These are phyloP conservation scores for Carcharodon carcharias DNA, from an alignment of 2,797 vertebrate genomes.

Conservation along the genomic window DNA sequence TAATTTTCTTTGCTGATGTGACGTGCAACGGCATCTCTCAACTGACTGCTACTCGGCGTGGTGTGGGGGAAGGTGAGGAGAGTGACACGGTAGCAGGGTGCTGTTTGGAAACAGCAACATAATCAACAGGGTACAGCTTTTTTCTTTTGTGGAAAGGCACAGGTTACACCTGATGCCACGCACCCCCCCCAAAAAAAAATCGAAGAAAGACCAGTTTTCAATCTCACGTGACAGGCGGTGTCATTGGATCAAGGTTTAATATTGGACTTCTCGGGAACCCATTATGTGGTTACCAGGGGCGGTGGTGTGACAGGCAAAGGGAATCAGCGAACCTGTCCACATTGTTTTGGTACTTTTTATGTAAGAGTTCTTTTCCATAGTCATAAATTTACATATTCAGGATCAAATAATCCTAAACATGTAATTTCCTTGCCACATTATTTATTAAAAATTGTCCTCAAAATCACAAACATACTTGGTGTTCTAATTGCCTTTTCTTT, in stretches of 20 bases:
- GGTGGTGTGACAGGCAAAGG: constrained; percentile 61
- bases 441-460: constrained; percentile 79
- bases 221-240: not conserved
- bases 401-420: constrained; percentile 71
- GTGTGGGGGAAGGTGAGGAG: not conserved
- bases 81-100: not conserved
- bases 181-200: not conserved
- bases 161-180: too few species aligned
- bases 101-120: not conserved
- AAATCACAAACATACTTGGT: constrained; percentile 56
- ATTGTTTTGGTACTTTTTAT: constrained; percentile 75
- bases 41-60: not conserved
- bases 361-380: constrained; percentile 74
- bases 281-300: constrained; percentile 54
- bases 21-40: not conserved
- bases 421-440: constrained; percentile 76
- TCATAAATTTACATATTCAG: constrained; percentile 78
- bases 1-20: not conserved
- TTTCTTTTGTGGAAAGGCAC: not conserved
- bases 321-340: constrained; percentile 55
- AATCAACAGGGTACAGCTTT: not conserved
- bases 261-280: constrained; percentile 39
- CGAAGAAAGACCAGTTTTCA: not conserved
- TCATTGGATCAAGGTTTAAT: constrained; percentile 35
- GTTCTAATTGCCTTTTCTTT: constrained; percentile 44